Evolutionary conservation across 2,113 vertebrate species (phyloP).

Genomic region (Phrynosoma platyrhinos): DNA sequence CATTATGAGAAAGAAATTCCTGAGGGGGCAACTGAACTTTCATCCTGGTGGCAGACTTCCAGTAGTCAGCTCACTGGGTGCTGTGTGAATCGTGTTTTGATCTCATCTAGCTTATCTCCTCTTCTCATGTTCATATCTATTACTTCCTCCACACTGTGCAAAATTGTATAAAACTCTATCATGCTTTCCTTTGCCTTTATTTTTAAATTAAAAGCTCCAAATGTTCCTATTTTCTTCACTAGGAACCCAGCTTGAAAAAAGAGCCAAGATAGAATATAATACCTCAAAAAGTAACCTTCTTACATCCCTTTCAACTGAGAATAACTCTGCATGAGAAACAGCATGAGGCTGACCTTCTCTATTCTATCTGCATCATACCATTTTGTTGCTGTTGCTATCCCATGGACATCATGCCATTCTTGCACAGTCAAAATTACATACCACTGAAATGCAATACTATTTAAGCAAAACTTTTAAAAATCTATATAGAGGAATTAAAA

Average conservation of each 20-base stretch:
- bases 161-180: background rate
- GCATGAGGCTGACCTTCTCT: background rate
- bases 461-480: slow-evolving; percentile 26
- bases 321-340: background rate
- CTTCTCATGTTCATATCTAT: background rate
- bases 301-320: background rate
- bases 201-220: background rate
- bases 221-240: background rate
- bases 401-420: background rate
- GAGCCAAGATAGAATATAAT: background rate
- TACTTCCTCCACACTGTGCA: background rate
- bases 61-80: too few relatives aligned
- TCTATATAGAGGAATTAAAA: slow-evolving; percentile 37
- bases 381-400: background rate
- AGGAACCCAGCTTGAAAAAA: background rate
- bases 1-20: background rate
- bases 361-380: background rate
- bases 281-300: background rate
- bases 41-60: too few relatives aligned
- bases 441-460: slow-evolving; percentile 36
- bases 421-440: slow-evolving; percentile 12
- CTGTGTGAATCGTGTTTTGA: too few relatives aligned
- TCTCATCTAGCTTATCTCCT: too few relatives aligned
- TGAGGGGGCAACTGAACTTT: background rate
- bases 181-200: background rate